These are phyloP conservation scores for Autographa gamma DNA, from an alignment of 2,888 invertebrate genomes.

Conservation along the genomic window DNA sequence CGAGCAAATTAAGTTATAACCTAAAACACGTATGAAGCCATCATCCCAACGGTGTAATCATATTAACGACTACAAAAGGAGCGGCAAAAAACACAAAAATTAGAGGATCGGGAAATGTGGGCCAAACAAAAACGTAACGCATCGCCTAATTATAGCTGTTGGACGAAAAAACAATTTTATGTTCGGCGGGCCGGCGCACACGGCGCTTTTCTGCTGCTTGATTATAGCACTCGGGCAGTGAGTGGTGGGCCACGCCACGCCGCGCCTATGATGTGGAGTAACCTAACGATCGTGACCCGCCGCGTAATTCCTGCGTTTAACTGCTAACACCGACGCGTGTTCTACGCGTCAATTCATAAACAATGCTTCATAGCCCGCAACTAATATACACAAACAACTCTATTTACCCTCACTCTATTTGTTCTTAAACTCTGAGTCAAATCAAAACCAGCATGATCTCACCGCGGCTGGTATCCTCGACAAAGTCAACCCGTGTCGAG, in stretches of 20 bases:
- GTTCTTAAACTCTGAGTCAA: constrained; percentile 10
- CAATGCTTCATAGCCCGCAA: constrained; percentile 24
- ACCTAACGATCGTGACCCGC: constrained; percentile 56
- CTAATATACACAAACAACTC: constrained; percentile 6
- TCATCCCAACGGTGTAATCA: constrained; percentile 89
- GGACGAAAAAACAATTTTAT: constrained; percentile 88
- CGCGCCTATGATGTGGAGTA: constrained; percentile 54
- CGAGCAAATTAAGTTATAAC: constrained; percentile 89
- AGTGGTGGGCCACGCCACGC: constrained; percentile 52
- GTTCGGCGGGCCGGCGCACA: constrained; percentile 78
- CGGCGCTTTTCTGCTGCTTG: constrained; percentile 69
- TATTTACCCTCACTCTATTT: constrained; percentile 8
- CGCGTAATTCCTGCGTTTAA: constrained; percentile 47
- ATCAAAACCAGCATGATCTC: constrained; percentile 24
- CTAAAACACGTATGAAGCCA: constrained; percentile 89
- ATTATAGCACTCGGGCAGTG: constrained; percentile 66
- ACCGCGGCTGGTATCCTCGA: constrained; percentile 24
- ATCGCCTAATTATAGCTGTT: constrained; percentile 89
- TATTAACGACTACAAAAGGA: constrained; percentile 89
- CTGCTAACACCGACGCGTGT: constrained; percentile 44
- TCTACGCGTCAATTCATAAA: constrained; percentile 37
- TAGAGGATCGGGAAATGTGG: constrained; percentile 89
- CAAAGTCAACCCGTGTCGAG: constrained; percentile 76
- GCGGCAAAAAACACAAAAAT: constrained; percentile 88
- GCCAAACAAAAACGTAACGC: constrained; percentile 89